These are phyloP conservation scores for Damaliscus lunatus DNA, from an alignment of 2,113 vertebrate genomes.

Conservation along the genomic window DNA sequence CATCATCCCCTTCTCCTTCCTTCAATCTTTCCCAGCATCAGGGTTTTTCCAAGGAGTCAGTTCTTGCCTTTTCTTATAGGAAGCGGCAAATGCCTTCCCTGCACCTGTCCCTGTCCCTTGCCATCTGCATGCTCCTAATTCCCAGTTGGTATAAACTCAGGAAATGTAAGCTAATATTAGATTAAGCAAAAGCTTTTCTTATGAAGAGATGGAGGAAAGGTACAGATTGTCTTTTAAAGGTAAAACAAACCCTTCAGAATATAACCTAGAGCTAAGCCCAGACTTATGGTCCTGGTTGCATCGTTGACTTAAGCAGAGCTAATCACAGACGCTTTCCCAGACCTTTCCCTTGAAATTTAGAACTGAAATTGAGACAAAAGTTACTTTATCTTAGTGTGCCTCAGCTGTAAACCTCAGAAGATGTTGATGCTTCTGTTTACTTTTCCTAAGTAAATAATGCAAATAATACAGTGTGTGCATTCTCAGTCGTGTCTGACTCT, in stretches of 20 bases:
- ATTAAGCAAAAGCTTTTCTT: not conserved
- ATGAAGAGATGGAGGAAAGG: not conserved
- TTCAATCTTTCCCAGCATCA: not conserved
- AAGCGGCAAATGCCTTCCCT: not conserved
- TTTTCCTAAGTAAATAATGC: not conserved
- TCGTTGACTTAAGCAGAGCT: not conserved
- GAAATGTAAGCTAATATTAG: not conserved
- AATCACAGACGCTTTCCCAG: not conserved
- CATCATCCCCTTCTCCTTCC: not conserved
- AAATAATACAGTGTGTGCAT: not conserved
- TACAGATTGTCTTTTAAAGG: not conserved
- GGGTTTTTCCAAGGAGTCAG: not conserved
- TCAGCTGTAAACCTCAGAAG: not conserved
- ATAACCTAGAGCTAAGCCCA: not conserved
- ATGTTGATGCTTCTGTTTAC: not conserved
- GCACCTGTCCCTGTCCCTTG: not conserved
- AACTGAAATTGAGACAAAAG: not conserved
- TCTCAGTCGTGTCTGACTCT: not conserved
- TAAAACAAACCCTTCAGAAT: not conserved
- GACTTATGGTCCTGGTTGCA: not conserved
- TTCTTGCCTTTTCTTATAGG: not conserved
- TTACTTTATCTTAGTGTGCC: not conserved
- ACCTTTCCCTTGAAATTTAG: not conserved
- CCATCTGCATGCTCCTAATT: not conserved
- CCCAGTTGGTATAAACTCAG: not conserved